Conservation (phyloP, 37 sponge, comb jelly and placozoan genomes). For the Cladorhizidae sp. region DNA sequence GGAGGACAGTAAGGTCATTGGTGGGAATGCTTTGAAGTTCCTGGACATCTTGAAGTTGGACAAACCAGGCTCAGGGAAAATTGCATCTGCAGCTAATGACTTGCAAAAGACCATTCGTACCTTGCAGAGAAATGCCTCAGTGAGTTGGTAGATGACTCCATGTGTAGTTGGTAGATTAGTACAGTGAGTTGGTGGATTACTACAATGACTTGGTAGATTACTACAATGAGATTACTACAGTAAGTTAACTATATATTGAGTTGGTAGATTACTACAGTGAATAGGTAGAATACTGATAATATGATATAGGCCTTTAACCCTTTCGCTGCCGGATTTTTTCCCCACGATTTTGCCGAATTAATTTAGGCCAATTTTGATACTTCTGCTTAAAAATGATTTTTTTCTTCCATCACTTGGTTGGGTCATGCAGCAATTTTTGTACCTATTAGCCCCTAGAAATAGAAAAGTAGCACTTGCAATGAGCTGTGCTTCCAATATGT, state of each 20-base stretch:
- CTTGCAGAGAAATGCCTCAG: conserved; percentile 34
- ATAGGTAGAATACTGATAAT: no score
- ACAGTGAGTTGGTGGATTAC: conserved; percentile 7
- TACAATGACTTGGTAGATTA: not conserved
- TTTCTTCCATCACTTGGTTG: no score
- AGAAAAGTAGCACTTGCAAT: no score
- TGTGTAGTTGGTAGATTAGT: conserved; percentile 12
- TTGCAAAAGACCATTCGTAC: conserved; percentile 40
- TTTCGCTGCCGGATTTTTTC: no score
- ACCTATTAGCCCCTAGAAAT: no score
- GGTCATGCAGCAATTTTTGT: no score
- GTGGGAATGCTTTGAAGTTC: conserved; percentile 40
- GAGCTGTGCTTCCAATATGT: no score
- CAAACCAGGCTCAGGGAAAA: conserved; percentile 48
- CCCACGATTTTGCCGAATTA: no score
- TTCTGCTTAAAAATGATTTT: no score
- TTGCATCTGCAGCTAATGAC: conserved; percentile 36
- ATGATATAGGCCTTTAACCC: no score
- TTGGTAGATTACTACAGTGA: conserved; percentile 23
- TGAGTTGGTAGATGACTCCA: not conserved
- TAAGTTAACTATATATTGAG: not conserved
- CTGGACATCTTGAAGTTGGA: conserved; percentile 50
- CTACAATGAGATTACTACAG: not conserved
- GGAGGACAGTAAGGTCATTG: conserved; percentile 19
- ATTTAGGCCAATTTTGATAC: no score